Percentiles rank a stretch among this genome's conserved stretches.
Conservation (phyloP, 2,113 vertebrate genomes). For the Eptesicus fuscus region DNA sequence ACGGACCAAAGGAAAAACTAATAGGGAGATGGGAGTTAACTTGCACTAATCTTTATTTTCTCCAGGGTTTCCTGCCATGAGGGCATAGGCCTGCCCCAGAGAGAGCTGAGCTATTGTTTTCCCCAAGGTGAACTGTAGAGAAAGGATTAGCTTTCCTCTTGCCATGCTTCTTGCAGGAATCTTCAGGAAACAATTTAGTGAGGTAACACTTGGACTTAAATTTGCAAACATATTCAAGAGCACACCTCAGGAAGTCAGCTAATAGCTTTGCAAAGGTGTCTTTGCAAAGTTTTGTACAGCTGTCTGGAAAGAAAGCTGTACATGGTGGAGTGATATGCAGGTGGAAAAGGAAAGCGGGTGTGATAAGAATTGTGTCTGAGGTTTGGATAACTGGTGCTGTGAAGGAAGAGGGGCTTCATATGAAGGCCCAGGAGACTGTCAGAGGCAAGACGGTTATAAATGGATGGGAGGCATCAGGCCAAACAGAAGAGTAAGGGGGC, state of each 20-base stretch:
- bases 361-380: background rate
- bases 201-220: conserved; percentile 20
- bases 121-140: background rate
- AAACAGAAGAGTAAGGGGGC: background rate
- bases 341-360: background rate
- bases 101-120: background rate
- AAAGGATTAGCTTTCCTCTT: background rate
- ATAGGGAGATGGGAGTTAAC: background rate
- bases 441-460: background rate
- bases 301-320: background rate
- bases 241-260: background rate
- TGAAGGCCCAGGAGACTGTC: background rate
- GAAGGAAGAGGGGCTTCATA: background rate
- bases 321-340: background rate
- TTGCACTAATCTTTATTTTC: background rate
- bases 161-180: background rate
- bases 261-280: background rate
- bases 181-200: background rate
- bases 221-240: background rate
- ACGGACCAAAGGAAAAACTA: background rate
- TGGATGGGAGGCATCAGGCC: background rate
- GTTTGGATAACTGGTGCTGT: background rate
- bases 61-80: background rate
- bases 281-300: background rate
- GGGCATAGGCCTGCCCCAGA: background rate